Conservation (phyloP, 2,888 invertebrate species). For the Phortica okadai region DNA sequence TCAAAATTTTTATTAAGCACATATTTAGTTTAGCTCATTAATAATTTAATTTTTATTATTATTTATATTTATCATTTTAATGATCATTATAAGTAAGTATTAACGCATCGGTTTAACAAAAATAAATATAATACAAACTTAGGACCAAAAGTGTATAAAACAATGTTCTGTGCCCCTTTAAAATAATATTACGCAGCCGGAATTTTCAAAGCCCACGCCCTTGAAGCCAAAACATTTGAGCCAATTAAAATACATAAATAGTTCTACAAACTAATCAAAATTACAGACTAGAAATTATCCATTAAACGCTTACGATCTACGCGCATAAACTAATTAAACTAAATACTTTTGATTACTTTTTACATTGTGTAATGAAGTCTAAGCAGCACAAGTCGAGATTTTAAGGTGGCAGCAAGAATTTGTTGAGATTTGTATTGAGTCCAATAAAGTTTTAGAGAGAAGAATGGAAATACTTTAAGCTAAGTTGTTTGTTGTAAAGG, state of each 20-base stretch:
- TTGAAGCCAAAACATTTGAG: background rate
- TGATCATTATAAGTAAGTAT: background rate
- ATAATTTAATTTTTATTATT: background rate
- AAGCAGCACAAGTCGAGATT: constrained; percentile 6
- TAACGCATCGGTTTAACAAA: background rate
- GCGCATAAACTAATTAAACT: background rate
- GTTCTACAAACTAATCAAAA: constrained; percentile 1
- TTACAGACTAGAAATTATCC: constrained; percentile 14
- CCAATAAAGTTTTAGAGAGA: background rate
- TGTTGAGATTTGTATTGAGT: background rate
- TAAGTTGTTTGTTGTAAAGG: background rate
- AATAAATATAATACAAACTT: constrained; percentile 27
- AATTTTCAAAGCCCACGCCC: background rate
- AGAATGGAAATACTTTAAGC: background rate
- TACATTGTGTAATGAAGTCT: constrained; percentile 6
- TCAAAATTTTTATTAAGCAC: constrained; percentile 21
- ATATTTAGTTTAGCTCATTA: background rate
- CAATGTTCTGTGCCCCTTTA: constrained; percentile 11
- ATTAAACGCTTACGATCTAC: background rate
- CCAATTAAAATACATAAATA: constrained; percentile 11
- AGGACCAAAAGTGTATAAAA: background rate
- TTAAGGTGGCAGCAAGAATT: background rate
- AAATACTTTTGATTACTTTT: constrained; percentile 22
- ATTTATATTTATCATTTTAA: background rate
- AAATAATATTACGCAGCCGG: background rate